Evolutionary conservation across 2,888 invertebrate genomes (phyloP).

Genomic region (Eristalis arbustorum): DNA sequence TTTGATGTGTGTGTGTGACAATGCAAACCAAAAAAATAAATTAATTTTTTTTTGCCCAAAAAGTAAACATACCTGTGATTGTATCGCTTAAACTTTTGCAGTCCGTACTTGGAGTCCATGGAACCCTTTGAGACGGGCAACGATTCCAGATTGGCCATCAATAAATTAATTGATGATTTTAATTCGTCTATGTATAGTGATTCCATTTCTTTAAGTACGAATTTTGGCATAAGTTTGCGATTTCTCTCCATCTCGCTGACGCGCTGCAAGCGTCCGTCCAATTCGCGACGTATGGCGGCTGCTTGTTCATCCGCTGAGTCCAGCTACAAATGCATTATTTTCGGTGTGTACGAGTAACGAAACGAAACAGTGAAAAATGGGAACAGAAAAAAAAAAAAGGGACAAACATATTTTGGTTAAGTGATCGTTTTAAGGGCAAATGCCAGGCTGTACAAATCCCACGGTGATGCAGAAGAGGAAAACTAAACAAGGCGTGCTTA

Average conservation of each 20-base stretch:
- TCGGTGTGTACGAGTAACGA: too few species aligned
- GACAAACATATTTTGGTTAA: too few species aligned
- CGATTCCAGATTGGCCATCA: slow-evolving; percentile 99
- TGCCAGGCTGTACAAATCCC: too few species aligned
- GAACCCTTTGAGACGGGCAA: slow-evolving; percentile 99
- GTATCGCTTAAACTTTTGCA: slow-evolving; percentile 98
- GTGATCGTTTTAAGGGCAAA: too few species aligned
- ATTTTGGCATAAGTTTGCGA: slow-evolving; percentile 98
- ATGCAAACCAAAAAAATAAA: neutral
- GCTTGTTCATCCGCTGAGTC: slow-evolving; percentile 99
- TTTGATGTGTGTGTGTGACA: neutral
- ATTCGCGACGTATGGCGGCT: slow-evolving; percentile 98
- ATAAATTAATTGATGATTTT: slow-evolving; percentile 97
- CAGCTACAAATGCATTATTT: slow-evolving; percentile 83
- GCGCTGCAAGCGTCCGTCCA: slow-evolving; percentile 98
- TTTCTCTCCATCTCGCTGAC: slow-evolving; percentile 99
- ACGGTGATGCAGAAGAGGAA: neutral
- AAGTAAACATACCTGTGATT: slow-evolving; percentile 90
- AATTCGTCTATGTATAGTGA: slow-evolving; percentile 99
- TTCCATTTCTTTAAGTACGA: slow-evolving; percentile 99
- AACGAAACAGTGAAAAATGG: neutral
- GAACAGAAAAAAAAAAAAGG: neutral
- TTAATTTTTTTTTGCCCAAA: too few species aligned
- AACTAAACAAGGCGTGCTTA: neutral
- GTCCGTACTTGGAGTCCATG: slow-evolving; percentile 97